These are phyloP conservation scores for Mus spretus DNA, from an alignment of 2,797 vertebrate genomes.

Conservation along the genomic window DNA sequence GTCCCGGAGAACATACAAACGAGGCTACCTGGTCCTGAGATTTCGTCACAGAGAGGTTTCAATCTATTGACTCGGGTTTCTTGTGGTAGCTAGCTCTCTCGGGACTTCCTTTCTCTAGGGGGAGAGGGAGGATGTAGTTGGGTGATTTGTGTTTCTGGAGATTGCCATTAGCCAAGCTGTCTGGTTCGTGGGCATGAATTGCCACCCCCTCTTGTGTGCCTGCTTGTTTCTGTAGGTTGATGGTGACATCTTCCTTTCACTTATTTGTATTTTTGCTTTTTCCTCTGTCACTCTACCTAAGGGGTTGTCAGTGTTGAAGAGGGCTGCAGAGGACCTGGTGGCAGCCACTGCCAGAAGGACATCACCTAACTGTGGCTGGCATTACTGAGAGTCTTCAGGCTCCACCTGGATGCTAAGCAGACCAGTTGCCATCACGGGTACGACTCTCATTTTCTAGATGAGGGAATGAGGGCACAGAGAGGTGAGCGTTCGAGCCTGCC, in stretches of 20 bases:
- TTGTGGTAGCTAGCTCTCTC: background rate
- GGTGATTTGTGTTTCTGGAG: background rate
- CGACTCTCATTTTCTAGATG: background rate
- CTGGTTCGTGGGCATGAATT: background rate
- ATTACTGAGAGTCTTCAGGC: background rate
- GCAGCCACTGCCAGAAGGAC: background rate
- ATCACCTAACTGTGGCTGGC: background rate
- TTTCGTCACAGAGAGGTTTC: background rate
- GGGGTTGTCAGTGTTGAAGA: background rate
- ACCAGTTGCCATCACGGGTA: background rate
- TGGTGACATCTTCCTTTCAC: background rate
- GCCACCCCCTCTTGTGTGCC: background rate
- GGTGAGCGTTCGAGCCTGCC: background rate
- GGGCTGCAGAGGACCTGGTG: background rate
- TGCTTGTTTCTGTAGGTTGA: background rate
- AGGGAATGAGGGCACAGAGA: slow-evolving; percentile 1
- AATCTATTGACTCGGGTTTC: background rate
- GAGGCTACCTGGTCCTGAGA: background rate
- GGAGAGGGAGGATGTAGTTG: background rate
- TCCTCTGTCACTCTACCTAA: background rate
- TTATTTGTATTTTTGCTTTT: background rate
- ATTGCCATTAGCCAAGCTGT: background rate
- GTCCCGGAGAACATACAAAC: background rate
- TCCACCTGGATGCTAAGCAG: background rate
- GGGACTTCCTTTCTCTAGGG: background rate